These are phyloP conservation scores for Stichopus horrens DNA, from an alignment of 53 echinoderm and acorn worm species.

Conservation along the genomic window DNA sequence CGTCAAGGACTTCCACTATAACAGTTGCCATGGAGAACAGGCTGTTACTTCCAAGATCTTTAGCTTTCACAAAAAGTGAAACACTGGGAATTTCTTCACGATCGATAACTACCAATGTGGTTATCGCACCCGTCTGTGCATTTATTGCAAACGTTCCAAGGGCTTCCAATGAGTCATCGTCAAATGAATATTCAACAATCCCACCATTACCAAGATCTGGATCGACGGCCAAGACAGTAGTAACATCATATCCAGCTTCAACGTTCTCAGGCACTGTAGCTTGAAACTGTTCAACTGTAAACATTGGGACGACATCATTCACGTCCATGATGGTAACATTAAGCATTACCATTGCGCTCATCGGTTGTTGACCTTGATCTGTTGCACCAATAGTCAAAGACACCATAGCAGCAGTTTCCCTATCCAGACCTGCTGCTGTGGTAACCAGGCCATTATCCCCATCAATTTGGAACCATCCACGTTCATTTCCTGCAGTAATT, in stretches of 20 bases:
- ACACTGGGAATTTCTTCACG: constrained; percentile 61
- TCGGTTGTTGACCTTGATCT: constrained; percentile 70
- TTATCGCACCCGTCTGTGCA: constrained; percentile 57
- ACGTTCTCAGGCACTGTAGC: constrained; percentile 76
- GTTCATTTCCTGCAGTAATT: constrained; percentile 72
- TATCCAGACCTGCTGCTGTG: constrained; percentile 63
- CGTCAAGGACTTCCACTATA: constrained; percentile 69
- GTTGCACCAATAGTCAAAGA: constrained; percentile 78
- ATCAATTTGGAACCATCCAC: constrained; percentile 84
- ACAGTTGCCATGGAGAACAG: constrained; percentile 61
- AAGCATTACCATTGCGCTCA: constrained; percentile 57
- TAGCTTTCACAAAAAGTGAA: constrained; percentile 68
- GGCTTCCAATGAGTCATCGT: constrained; percentile 49
- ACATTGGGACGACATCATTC: constrained; percentile 82
- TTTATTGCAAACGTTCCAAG: constrained; percentile 67
- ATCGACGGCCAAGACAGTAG: constrained; percentile 67
- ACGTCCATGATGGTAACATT: constrained; percentile 73
- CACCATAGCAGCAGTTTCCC: constrained; percentile 67
- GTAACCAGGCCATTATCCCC: constrained; percentile 73
- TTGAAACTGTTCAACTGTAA: constrained; percentile 60
- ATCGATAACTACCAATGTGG: constrained; percentile 56
- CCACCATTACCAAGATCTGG: constrained; percentile 73
- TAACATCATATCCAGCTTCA: constrained; percentile 48
- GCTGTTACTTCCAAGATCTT: constrained; percentile 64
- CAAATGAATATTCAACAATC: constrained; percentile 63